Evolutionary conservation across 2,888 invertebrate species (phyloP).

Genomic region (Drosophila testacea): DNA sequence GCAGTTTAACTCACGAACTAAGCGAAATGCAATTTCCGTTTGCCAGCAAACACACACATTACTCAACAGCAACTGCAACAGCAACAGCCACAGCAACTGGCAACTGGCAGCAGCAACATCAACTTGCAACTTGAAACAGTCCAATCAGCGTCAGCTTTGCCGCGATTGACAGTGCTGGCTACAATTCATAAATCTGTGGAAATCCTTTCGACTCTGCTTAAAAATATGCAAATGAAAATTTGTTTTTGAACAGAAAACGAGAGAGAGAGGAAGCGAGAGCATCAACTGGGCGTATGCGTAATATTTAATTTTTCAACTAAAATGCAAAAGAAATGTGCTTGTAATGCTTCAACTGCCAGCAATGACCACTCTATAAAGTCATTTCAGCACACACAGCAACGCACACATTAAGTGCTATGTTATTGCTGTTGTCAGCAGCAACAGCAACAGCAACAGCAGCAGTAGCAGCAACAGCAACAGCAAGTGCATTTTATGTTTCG

Average conservation of each 20-base stretch:
- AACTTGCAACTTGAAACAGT: constrained; percentile 23
- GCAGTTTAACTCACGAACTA: constrained; percentile 43
- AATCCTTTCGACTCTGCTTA: constrained; percentile 17
- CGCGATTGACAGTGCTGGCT: constrained; percentile 36
- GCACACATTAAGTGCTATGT: constrained; percentile 64
- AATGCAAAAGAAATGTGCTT: constrained; percentile 42
- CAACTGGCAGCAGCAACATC: constrained; percentile 46
- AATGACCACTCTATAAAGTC: constrained; percentile 49
- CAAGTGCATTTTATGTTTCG: constrained; percentile 56
- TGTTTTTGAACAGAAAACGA: not conserved
- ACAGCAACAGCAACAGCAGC: constrained; percentile 29
- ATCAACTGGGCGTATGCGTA: constrained; percentile 63
- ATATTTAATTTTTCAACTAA: constrained; percentile 43
- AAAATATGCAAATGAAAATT: constrained; percentile 36
- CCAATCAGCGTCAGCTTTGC: constrained; percentile 25
- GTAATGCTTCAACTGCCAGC: constrained; percentile 45
- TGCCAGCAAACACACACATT: constrained; percentile 49
- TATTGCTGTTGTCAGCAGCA: constrained; percentile 61
- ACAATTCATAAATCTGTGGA: constrained; percentile 33
- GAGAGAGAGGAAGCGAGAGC: not conserved
- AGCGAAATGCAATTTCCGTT: constrained; percentile 76
- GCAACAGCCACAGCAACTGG: constrained; percentile 58
- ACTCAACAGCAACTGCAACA: constrained; percentile 62
- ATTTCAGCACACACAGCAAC: constrained; percentile 8
- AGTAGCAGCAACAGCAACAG: constrained; percentile 1